Conservation (phyloP, 2,113 vertebrate species). For the Girardinichthys multiradiatus region DNA sequence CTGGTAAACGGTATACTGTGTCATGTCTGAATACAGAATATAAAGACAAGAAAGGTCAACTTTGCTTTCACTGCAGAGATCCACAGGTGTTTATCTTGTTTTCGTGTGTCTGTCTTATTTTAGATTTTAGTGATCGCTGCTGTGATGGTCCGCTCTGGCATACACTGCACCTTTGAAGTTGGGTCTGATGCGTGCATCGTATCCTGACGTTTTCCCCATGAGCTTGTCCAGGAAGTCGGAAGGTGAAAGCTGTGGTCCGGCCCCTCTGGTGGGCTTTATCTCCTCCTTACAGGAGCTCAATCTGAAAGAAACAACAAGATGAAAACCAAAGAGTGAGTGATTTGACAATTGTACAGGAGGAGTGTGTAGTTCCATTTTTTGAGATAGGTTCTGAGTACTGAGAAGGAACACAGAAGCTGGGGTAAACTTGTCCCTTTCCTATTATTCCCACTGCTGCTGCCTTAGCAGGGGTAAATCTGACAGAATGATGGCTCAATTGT, state of each 20-base stretch:
- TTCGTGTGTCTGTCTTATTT: constrained; percentile 4
- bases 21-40: background rate
- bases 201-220: constrained; percentile 92
- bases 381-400: constrained; percentile 14
- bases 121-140: constrained; percentile 28
- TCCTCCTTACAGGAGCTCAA: constrained; percentile 89
- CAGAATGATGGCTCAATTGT: constrained; percentile 77
- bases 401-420: constrained; percentile 39
- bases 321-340: constrained; percentile 22
- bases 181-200: constrained; percentile 93
- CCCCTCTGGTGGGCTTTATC: constrained; percentile 82
- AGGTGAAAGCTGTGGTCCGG: constrained; percentile 84
- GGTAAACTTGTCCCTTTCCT: constrained; percentile 42
- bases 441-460: constrained; percentile 35
- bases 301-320: constrained; percentile 71
- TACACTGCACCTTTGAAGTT: constrained; percentile 92
- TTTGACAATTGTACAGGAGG: constrained; percentile 32
- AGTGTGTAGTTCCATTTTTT: background rate
- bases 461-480: constrained; percentile 54
- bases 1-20: too few relatives aligned
- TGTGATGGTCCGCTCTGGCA: constrained; percentile 10
- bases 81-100: constrained; percentile 18
- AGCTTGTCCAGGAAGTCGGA: constrained; percentile 98
- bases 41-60: constrained; percentile 1
- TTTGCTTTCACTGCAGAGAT: constrained; percentile 28